Conservation (phyloP, 1,140 invertebrate genomes). For the Sitobion miscanthi region DNA sequence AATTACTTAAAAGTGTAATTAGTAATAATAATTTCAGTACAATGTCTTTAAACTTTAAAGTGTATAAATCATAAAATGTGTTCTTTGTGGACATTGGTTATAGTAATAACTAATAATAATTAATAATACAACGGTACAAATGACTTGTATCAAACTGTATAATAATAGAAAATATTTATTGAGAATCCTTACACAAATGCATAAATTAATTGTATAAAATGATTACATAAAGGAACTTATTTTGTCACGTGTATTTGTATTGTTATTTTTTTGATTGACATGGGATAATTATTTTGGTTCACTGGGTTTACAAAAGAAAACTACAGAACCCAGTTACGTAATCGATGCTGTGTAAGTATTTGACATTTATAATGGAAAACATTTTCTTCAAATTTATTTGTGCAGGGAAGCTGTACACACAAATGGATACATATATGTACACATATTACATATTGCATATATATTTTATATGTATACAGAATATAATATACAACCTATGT, state of each 20-base stretch:
- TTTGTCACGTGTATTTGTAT: slow-evolving; percentile 46
- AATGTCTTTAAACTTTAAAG: background rate
- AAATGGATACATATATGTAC: background rate
- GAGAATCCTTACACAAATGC: background rate
- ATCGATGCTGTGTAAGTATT: slow-evolving; percentile 27
- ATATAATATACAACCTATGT: background rate
- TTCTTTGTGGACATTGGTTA: background rate
- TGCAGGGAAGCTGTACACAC: background rate
- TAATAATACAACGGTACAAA: background rate
- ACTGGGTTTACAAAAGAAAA: background rate
- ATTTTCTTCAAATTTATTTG: slow-evolving; percentile 35
- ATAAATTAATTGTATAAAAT: slow-evolving; percentile 6
- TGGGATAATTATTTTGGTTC: slow-evolving; percentile 39
- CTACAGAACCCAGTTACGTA: background rate
- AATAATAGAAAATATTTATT: background rate
- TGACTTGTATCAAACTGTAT: background rate
- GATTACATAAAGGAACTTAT: slow-evolving; percentile 24
- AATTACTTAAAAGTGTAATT: background rate
- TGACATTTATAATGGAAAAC: slow-evolving; percentile 20
- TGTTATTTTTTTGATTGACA: slow-evolving; percentile 31
- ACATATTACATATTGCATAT: background rate
- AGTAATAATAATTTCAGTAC: background rate
- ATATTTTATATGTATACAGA: background rate
- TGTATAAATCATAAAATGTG: background rate
- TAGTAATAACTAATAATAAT: background rate